phyloP scores from a whole-genome alignment of 2,797 vertebrate genomes.

The Psittacula echo region DNA sequence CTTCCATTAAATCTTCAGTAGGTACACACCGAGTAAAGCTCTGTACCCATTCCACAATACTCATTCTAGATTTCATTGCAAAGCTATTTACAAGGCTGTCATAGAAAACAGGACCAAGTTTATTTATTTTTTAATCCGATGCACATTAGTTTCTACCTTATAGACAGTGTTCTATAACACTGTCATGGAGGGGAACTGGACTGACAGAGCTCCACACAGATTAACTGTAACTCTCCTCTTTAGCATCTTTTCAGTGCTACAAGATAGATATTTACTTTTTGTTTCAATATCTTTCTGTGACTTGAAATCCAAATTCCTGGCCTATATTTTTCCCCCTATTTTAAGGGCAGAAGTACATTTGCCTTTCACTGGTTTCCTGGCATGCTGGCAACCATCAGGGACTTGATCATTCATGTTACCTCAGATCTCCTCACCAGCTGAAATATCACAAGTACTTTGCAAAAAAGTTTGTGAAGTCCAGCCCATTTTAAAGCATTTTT shows the following conservation, averaged over 20 bases:
- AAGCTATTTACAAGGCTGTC: neutral
- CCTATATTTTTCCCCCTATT: neutral
- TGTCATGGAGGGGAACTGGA: neutral
- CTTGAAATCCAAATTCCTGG: neutral
- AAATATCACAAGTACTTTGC: neutral
- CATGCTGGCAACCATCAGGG: neutral
- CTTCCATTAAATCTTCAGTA: neutral
- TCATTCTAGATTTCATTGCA: no score
- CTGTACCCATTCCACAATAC: neutral
- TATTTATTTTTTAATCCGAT: neutral
- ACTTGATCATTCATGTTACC: neutral
- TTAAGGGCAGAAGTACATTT: neutral
- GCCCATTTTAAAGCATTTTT: neutral
- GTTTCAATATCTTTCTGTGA: neutral
- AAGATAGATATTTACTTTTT: neutral
- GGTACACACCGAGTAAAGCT: accelerated
- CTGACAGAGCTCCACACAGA: neutral
- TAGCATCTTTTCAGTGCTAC: neutral
- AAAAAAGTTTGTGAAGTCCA: neutral
- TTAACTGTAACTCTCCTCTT: neutral
- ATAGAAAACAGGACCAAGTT: neutral
- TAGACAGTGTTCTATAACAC: no score
- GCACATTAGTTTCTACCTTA: neutral
- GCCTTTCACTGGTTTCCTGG: neutral
- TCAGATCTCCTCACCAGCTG: neutral